Evolutionary conservation across 1,140 invertebrate genomes (phyloP), one percentile per base, ranked within the genome.

Genomic region (Nylanderia fulva): DNA sequence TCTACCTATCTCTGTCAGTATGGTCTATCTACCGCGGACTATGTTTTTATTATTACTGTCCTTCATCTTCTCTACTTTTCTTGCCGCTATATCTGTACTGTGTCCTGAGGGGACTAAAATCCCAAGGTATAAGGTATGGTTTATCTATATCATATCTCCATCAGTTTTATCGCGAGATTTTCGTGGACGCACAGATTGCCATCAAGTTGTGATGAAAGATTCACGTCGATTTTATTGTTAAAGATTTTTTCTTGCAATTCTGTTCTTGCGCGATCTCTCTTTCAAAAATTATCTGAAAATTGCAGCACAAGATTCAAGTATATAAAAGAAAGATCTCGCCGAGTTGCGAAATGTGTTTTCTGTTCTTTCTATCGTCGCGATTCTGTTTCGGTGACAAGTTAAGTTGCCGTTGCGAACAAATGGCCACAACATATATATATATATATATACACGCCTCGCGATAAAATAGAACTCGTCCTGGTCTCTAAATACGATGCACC

Each of bases 161-260:
- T 68, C 48, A 45, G 42, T 80, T 69, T 72, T 72, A 82, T 58
- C 66, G 66, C 27, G 52, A n/a, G 18, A 11, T 42, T 79, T n/a
- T 54, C 75, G 61, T 52, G 29, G 33, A 77, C 75, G 36, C 42
- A 5, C 27, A 52, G 52, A 66, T n/a, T 29, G 60, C 9, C 21
- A 42, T 66, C 42, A 29, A 75, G 24, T 75, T 9, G 27, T 68
- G 8, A 29, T 2, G n/a, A 77, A 77, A 77, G 29, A 36, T 77
- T 66, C 60, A 33, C 18, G 24, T 56, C 64, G 21, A 27, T 13
- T n/a, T 54, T 56, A 21, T 8, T n/a, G 42, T 68, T n/a, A 68
- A 21, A 42, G 21, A 79, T 68, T 79, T 66, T 68, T 68, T 8
- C 39, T n/a, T n/a, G 45, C 24, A 7, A 6, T 69, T 71, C 11